A percentile compares a stretch with the other conserved stretches of the same genome.
These are phyloP conservation scores for Odontocolon sp. DNA, from an alignment of 2,888 invertebrate species.

Conservation along the genomic window DNA sequence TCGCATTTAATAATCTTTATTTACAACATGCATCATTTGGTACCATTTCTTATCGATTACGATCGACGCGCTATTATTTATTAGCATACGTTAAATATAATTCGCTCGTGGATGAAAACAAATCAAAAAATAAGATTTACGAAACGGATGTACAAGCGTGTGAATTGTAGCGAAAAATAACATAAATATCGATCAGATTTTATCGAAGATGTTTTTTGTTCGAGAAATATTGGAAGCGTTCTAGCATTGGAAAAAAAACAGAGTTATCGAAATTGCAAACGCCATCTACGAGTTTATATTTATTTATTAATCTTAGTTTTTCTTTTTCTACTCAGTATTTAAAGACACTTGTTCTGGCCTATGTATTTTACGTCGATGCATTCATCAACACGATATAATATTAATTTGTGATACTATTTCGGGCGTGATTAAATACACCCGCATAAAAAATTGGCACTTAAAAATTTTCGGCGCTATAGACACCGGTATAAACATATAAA, in stretches of 20 bases:
- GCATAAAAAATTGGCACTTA: slow-evolving; percentile 48
- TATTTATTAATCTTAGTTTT: background rate
- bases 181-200: slow-evolving; percentile 11
- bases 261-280: slow-evolving; percentile 3
- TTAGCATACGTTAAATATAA: slow-evolving; percentile 7
- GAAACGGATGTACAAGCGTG: background rate
- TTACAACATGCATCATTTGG: slow-evolving; percentile 65
- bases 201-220: background rate
- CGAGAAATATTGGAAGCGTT: background rate
- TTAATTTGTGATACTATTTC: slow-evolving; percentile 3
- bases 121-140: slow-evolving; percentile 1
- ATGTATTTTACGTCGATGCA: slow-evolving; percentile 2
- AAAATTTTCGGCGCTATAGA: slow-evolving; percentile 27
- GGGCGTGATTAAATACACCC: background rate
- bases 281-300: slow-evolving; percentile 5
- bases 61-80: slow-evolving; percentile 18
- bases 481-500: background rate
- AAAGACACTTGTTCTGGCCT: slow-evolving; percentile 1
- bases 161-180: background rate
- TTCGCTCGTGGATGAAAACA: slow-evolving; percentile 14
- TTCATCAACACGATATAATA: slow-evolving; percentile 1
- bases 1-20: slow-evolving; percentile 56
- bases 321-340: background rate
- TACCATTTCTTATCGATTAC: slow-evolving; percentile 39
- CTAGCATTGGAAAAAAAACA: background rate